Conservation (phyloP, 2,888 invertebrate species). For the Gymnocheta viridis region DNA sequence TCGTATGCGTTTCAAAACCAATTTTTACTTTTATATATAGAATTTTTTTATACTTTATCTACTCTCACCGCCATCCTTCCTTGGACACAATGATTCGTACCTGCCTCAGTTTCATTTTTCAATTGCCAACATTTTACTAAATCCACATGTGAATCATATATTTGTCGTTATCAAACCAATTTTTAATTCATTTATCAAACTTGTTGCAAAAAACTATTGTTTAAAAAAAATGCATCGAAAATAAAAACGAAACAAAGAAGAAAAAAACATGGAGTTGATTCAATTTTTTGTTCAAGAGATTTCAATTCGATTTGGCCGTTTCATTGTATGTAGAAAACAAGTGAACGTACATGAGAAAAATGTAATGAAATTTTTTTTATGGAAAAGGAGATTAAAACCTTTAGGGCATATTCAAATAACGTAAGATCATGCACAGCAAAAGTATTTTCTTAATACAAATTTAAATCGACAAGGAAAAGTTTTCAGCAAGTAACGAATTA, state of each 20-base stretch:
- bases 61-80: too few relatives aligned
- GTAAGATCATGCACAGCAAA: neutral
- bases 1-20: constrained; percentile 52
- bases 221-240: constrained; percentile 13
- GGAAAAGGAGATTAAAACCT: constrained; percentile 30
- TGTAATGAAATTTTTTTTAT: neutral
- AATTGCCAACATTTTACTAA: constrained; percentile 43
- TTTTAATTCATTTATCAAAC: constrained; percentile 55
- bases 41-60: neutral
- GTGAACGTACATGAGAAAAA: neutral
- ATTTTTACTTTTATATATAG: constrained; percentile 13
- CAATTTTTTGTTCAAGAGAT: constrained; percentile 63
- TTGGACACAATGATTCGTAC: too few relatives aligned
- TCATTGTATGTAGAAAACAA: constrained; percentile 16
- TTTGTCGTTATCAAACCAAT: constrained; percentile 54
- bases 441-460: neutral
- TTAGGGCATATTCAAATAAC: constrained; percentile 7
- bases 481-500: too few relatives aligned
- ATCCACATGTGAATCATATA: constrained; percentile 42
- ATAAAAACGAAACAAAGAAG: neutral
- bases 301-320: constrained; percentile 58
- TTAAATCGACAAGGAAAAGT: neutral
- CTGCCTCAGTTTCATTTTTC: constrained; percentile 2
- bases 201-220: constrained; percentile 1
- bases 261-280: constrained; percentile 33